Conservation (phyloP, 1,140 invertebrate species). For the Drosophila athabasca region DNA sequence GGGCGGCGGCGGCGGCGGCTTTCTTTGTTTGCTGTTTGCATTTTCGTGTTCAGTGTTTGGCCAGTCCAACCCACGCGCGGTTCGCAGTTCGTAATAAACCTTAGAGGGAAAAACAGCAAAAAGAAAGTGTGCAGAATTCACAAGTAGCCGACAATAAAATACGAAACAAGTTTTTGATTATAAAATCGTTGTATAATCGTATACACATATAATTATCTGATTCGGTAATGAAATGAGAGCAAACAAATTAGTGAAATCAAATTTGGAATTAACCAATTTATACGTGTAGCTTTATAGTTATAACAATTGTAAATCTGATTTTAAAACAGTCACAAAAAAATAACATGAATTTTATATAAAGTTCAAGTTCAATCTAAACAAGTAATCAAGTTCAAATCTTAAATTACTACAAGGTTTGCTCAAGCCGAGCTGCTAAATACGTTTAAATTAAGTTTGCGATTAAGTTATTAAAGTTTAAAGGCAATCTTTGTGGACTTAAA, state of each 20-base stretch:
- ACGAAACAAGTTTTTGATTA: slow-evolving; percentile 6
- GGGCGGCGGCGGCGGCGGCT: slow-evolving; percentile 48
- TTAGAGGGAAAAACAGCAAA: slow-evolving; percentile 28
- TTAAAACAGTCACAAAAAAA: too few species aligned
- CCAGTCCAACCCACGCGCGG: slow-evolving; percentile 61
- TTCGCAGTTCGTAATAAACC: slow-evolving; percentile 46
- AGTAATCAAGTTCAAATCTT: too few species aligned
- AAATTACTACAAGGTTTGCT: too few species aligned
- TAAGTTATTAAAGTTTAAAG: too few species aligned
- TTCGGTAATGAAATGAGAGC: slow-evolving; percentile 49
- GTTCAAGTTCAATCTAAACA: too few species aligned
- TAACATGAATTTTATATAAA: too few species aligned
- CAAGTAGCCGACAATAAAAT: slow-evolving; percentile 33
- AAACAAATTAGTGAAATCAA: slow-evolving; percentile 19
- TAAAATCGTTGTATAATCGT: slow-evolving; percentile 37
- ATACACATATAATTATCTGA: slow-evolving; percentile 50
- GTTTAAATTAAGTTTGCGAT: too few species aligned
- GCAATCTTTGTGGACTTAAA: too few species aligned
- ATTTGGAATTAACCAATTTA: slow-evolving; percentile 28
- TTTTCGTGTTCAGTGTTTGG: slow-evolving; percentile 62
- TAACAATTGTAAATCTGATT: too few species aligned
- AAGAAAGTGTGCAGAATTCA: slow-evolving; percentile 61
- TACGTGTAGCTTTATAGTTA: neutral
- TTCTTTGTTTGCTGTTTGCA: slow-evolving; percentile 57
- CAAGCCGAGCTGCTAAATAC: too few species aligned